Conservation (phyloP, 2,888 invertebrate species). For the Teleogryllus oceanicus region DNA sequence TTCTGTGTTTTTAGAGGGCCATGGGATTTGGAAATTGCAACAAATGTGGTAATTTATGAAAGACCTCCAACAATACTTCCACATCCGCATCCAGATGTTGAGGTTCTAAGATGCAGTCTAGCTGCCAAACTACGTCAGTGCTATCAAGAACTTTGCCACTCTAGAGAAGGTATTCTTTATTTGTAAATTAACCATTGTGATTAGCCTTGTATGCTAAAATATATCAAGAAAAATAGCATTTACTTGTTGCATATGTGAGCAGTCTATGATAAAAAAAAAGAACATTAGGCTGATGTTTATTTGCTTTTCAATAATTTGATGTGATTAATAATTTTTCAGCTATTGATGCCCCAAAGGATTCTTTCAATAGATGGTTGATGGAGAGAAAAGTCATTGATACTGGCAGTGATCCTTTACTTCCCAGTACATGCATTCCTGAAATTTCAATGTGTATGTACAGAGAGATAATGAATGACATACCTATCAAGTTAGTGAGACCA, state of each 20-base stretch:
- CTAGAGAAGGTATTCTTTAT: slow-evolving; percentile 64
- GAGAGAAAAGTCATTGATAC: slow-evolving; percentile 88
- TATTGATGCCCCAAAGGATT: slow-evolving; percentile 94
- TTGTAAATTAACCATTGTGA: too few species aligned
- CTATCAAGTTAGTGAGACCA: slow-evolving; percentile 90
- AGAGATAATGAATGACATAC: slow-evolving; percentile 97
- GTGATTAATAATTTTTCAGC: slow-evolving; percentile 43
- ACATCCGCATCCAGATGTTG: slow-evolving; percentile 92
- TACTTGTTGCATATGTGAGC: neutral
- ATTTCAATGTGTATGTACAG: slow-evolving; percentile 93
- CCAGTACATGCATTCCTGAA: slow-evolving; percentile 87
- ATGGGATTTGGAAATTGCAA: slow-evolving; percentile 91
- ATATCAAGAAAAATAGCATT: too few species aligned
- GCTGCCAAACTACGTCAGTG: slow-evolving; percentile 82
- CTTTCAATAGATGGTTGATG: slow-evolving; percentile 94
- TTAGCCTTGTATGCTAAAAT: too few species aligned
- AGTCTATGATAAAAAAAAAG: neutral
- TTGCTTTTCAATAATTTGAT: neutral
- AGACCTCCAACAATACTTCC: slow-evolving; percentile 78
- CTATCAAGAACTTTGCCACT: slow-evolving; percentile 91
- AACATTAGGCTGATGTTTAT: neutral
- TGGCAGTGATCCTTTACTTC: slow-evolving; percentile 86
- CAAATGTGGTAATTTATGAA: slow-evolving; percentile 87
- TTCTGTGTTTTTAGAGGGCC: slow-evolving; percentile 59
- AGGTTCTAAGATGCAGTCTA: slow-evolving; percentile 77